Conservation (phyloP, 2,797 vertebrate genomes). For the Peromyscus nudipes region DNA sequence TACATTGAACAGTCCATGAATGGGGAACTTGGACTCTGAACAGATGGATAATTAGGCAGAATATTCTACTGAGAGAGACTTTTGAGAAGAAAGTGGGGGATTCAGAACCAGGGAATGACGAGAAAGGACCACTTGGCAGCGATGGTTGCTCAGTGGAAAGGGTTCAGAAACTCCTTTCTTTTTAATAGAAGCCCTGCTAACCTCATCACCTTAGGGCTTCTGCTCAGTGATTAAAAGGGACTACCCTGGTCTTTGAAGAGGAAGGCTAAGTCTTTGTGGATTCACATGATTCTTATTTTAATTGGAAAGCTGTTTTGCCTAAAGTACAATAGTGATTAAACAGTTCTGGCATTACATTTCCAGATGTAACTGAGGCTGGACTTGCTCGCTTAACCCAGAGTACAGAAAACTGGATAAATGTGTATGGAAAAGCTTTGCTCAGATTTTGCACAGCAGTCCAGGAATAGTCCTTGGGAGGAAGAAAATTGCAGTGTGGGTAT, state of each 20-base stretch:
- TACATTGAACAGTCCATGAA: background rate
- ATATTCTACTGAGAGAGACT: constrained; percentile 50
- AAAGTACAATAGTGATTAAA: background rate
- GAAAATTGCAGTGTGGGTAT: background rate
- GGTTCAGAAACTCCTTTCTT: background rate
- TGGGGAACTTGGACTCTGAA: constrained; percentile 5
- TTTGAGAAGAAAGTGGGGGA: background rate
- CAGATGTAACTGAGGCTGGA: background rate
- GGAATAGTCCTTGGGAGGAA: background rate
- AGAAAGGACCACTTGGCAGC: background rate
- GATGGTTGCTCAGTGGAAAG: background rate
- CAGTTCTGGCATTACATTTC: constrained; percentile 4
- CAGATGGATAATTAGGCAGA: constrained; percentile 54
- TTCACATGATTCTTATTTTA: constrained; percentile 41
- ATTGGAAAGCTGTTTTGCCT: constrained; percentile 39
- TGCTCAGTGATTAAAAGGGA: background rate
- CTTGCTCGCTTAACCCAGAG: background rate
- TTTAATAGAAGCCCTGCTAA: background rate
- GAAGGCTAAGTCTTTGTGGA: constrained; percentile 28
- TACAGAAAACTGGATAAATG: constrained; percentile 34
- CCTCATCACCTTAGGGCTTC: background rate
- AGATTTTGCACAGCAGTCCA: background rate
- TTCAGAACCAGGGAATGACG: background rate
- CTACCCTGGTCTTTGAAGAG: background rate
- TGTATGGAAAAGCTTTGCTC: background rate